Conservation (phyloP, 2,888 invertebrate genomes). For the Drosophila testacea region DNA sequence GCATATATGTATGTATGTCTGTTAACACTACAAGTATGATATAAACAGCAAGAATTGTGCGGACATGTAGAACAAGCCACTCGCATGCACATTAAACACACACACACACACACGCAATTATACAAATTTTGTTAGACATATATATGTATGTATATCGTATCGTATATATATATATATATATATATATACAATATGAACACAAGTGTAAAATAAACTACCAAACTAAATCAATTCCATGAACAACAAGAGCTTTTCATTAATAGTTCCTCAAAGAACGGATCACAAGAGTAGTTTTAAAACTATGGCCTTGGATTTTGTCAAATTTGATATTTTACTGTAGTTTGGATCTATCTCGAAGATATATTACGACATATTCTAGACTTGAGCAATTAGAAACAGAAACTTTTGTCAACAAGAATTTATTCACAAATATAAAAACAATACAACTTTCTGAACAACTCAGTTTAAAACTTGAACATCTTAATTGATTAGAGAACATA, state of each 20-base stretch:
- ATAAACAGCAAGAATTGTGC: conserved; percentile 5
- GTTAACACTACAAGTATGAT: conserved; percentile 48
- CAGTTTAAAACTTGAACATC: conserved; percentile 6
- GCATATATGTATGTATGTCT: conserved; percentile 58
- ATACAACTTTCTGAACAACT: conserved; percentile 9
- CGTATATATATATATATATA: conserved; percentile 21
- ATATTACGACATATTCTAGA: neutral
- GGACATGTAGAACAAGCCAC: neutral
- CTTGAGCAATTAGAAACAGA: neutral
- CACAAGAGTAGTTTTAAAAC: neutral
- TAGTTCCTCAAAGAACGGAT: neutral
- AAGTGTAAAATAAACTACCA: conserved; percentile 52
- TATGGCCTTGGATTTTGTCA: too few relatives aligned
- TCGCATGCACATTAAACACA: neutral
- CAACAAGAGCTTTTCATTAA: neutral
- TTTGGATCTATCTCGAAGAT: too few relatives aligned
- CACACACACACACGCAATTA: conserved; percentile 53
- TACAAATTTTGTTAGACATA: conserved; percentile 71
- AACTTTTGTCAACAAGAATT: conserved; percentile 1
- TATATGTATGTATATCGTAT: conserved; percentile 25
- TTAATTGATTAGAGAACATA: neutral
- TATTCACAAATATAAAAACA: conserved; percentile 3
- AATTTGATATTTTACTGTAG: too few relatives aligned
- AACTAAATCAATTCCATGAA: conserved; percentile 45
- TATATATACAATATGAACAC: conserved; percentile 36